Base-by-base conservation (phyloP, 2,888 invertebrate genomes). In the Hydropsyche betteni region DNA sequence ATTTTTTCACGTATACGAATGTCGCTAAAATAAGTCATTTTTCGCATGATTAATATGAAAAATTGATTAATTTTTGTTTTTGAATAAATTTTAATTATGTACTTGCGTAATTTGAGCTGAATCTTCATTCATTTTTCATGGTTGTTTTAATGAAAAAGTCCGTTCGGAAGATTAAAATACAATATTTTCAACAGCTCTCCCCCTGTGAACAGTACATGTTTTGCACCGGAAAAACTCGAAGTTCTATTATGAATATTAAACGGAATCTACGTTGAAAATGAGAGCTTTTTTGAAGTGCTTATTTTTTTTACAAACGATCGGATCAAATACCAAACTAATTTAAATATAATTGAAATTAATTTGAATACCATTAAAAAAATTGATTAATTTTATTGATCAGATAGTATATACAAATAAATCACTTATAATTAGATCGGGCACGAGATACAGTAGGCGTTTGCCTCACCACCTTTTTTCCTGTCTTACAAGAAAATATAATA, bases 191-290 rank as follows among this genome's bases (percentile, higher is more conserved):
- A 5, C 14, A 14, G 16, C 16, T 24, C 8, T 24, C 58, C 8
- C 58, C 58, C 58, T 58, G 24, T 24, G 24, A 24, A 24, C 58
- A 8, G 58, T 24, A 58, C 44, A 44, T 44, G 44, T 44, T 44
- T 10, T 44, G 44, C 24, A 58, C 8, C 14, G 8, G 58, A 58
- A 58, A 58, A 44, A 58, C 24, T 8, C 24, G 58, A 58, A 58
- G 14, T 58, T 58, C 58, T 58, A 58, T 58, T 58, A 58, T 58
- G 58, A 16, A 58, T 58, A 58, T 58, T 58, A 16, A 58, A 16
- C 58, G 24, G 24, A 16, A 24, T 58, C 24, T 8, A 16, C 44
- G 44, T 8, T 44, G 6, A 44, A 44, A 44, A 44, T 4, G 44
- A 44, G 44, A 44, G 44, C 10, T 44, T 24, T 44, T 44, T 44